phyloP scores from a whole-genome alignment of 2,888 invertebrate genomes.

The Troglohyphantes excavatus region DNA sequence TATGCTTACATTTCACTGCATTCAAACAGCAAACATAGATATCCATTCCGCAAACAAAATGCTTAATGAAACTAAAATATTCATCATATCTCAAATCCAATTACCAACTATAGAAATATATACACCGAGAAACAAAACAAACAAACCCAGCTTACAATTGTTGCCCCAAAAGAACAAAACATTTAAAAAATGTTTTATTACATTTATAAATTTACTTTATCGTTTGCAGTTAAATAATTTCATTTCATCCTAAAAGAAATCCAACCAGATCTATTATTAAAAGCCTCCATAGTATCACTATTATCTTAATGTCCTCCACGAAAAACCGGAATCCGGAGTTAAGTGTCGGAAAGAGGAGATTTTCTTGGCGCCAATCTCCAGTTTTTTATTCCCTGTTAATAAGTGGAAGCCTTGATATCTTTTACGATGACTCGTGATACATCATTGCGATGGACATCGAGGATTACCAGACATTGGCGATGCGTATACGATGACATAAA shows the following conservation, averaged over 20 bases:
- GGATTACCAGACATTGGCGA: background rate
- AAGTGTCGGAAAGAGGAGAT: background rate
- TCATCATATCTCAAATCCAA: too few relatives aligned
- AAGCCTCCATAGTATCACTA: constrained; percentile 1
- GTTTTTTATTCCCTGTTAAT: background rate
- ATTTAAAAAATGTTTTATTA: background rate
- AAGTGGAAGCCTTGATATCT: background rate
- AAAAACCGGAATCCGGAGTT: background rate
- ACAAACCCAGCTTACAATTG: background rate
- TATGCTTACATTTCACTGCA: too few relatives aligned
- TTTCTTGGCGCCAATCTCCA: background rate
- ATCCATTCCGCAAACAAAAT: too few relatives aligned
- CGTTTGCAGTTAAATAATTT: constrained; percentile 7
- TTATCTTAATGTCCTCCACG: constrained; percentile 16
- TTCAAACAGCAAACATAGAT: too few relatives aligned
- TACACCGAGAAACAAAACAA: background rate
- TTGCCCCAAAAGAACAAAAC: constrained; percentile 1
- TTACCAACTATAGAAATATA: too few relatives aligned
- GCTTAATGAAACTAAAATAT: too few relatives aligned
- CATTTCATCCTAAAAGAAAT: background rate
- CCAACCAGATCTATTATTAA: constrained; percentile 17
- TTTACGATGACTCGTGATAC: constrained; percentile 4
- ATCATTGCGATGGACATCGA: background rate
- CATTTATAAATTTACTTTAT: constrained; percentile 2
- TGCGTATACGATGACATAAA: constrained; percentile 5